Base-by-base conservation (phyloP, 1,140 invertebrate species). In the Oreohelix idahoensis region DNA sequence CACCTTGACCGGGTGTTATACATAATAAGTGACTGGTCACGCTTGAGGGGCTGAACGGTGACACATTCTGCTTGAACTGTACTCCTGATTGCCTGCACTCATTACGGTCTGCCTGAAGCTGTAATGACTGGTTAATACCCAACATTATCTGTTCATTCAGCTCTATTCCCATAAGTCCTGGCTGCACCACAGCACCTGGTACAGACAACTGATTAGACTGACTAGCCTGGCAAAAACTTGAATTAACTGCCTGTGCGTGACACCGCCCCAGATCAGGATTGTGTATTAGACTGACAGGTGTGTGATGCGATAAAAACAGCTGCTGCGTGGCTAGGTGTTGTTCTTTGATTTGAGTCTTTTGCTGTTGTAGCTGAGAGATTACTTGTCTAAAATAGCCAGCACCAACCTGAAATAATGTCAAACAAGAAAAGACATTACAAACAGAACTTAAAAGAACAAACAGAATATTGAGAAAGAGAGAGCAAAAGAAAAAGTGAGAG, bases 201-300 rank as follows among this genome's bases (percentile, higher is more conserved):
- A 66, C 36, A 53, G 38, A 79, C 11, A 95, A 95, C 87, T 95
- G 95, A 89, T 96, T 96, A 91, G 96, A 96, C 89, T 96, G 96
- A 73, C 42, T 17, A 11, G 35, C 29, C 36, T 42, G 26, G 32
- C 26, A 23, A 35, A n/a, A 15, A 26, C 11, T 8, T 35, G 75
- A 81, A 5, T 71, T 32, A 69, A 87, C 87, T 36, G 89, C 86
- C 8, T 76, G 49, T 66, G 87, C 88, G 32, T 89, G 87, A 42
- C 58, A 23, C 39, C 29, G 51, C 26, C 53, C 35, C 38, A 35
- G 73, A 51, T 39, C 39, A 38, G 29, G 29, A 42, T 51, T 29
- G 35, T 51, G 38, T 58, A 53, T 23, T 1, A 36, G 4, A 32
- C 39, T 1, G 58, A 39, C 23, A 77, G 42, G 13, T 2, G 32